These are phyloP conservation scores for Hydrophis major DNA, from an alignment of 2,797 vertebrate genomes.

Conservation along the genomic window DNA sequence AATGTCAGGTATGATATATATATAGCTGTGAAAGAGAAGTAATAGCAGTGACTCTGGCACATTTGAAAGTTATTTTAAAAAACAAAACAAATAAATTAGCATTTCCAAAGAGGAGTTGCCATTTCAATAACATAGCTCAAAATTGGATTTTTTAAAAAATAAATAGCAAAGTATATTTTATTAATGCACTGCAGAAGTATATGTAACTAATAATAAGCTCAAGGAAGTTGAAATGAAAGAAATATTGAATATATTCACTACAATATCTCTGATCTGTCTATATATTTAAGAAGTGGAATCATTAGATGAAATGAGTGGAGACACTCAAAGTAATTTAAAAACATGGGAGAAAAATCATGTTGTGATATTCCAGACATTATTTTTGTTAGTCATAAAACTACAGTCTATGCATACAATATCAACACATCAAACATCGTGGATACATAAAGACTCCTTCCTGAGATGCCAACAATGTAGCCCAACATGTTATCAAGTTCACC, in stretches of 20 bases:
- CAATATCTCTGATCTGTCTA: not conserved
- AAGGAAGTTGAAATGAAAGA: not conserved
- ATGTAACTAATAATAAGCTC: not conserved
- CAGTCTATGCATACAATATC: not conserved
- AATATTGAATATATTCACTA: not conserved
- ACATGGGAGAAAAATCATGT: not conserved
- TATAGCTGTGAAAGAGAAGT: slow-evolving; percentile 68
- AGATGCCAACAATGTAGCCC: not conserved
- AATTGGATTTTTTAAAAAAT: not conserved
- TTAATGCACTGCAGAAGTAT: not conserved
- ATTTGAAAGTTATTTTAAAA: slow-evolving; percentile 61
- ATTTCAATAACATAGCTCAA: slow-evolving; percentile 12
- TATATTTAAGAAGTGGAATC: not conserved
- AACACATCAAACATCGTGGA: not conserved
- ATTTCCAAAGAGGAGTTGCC: slow-evolving; percentile 47
- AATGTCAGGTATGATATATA: slow-evolving; percentile 73
- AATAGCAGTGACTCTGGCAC: slow-evolving; percentile 57
- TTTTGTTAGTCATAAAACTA: not conserved
- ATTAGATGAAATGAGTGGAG: not conserved
- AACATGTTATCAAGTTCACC: not conserved
- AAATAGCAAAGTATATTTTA: not conserved
- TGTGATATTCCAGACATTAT: not conserved
- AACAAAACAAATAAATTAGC: slow-evolving; percentile 49
- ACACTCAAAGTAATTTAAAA: not conserved
- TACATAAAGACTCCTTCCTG: not conserved